phyloP scores from a whole-genome alignment of 1,140 invertebrate genomes.

The Steinernema feltiae region DNA sequence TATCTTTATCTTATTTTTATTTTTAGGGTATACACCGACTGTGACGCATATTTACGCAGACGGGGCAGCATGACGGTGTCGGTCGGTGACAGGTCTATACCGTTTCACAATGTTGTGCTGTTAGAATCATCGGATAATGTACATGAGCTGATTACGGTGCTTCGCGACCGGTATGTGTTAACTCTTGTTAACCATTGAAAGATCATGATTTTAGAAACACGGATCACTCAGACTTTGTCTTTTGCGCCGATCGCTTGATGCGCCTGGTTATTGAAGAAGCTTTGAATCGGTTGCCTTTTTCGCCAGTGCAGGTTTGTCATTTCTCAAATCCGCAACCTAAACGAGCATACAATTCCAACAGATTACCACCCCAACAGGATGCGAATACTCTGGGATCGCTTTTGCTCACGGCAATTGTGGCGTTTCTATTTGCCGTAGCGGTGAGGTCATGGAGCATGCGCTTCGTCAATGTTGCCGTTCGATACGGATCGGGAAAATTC shows the following conservation, averaged over 20 bases:
- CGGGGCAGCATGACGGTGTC: too few relatives aligned
- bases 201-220: slow-evolving; percentile 81
- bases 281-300: slow-evolving; percentile 89
- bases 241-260: slow-evolving; percentile 90
- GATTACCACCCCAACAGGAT: slow-evolving; percentile 85
- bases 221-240: slow-evolving; percentile 88
- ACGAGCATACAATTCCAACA: too few relatives aligned
- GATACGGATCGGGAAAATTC: slow-evolving; percentile 89
- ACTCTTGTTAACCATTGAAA: too few relatives aligned
- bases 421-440: slow-evolving; percentile 83
- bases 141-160: too few relatives aligned
- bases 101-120: too few relatives aligned
- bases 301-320: slow-evolving; percentile 74
- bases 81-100: too few relatives aligned
- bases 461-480: slow-evolving; percentile 91
- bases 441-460: slow-evolving; percentile 96
- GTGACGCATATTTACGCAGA: too few relatives aligned
- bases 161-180: too few relatives aligned
- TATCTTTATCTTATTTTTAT: too few relatives aligned
- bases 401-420: slow-evolving; percentile 95
- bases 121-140: too few relatives aligned
- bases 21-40: too few relatives aligned
- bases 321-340: too few relatives aligned
- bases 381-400: slow-evolving; percentile 79
- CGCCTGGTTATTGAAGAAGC: slow-evolving; percentile 94